Percentiles rank a stretch among this genome's conserved stretches.
phyloP scores from a whole-genome alignment of 2,888 invertebrate species.

The Eumerus sabulonum region DNA sequence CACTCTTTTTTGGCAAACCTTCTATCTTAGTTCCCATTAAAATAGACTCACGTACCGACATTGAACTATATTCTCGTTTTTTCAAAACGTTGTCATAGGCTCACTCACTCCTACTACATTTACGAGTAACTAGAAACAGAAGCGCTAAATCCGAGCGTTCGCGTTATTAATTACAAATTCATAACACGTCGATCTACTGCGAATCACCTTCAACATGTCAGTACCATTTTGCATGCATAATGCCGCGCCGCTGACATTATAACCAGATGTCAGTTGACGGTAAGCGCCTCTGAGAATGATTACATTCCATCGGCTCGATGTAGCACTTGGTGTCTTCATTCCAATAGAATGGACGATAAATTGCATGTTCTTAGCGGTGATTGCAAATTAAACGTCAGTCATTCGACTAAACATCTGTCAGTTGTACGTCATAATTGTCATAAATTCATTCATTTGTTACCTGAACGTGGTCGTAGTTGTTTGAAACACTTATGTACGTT shows the following conservation, averaged over 20 bases:
- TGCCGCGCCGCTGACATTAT: conserved; percentile 55
- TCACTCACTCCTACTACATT: no score
- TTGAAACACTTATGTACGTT: no score
- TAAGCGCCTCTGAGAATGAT: conserved; percentile 25
- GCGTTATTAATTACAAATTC: conserved; percentile 49
- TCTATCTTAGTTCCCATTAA: not conserved
- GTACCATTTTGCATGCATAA: conserved; percentile 53
- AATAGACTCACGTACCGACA: conserved; percentile 60
- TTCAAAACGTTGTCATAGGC: no score
- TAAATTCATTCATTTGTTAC: not conserved
- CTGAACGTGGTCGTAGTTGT: no score
- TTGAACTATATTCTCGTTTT: conserved; percentile 48
- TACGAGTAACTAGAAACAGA: conserved; percentile 36
- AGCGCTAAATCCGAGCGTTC: conserved; percentile 47
- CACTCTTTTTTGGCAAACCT: not conserved
- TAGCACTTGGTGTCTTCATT: conserved; percentile 12
- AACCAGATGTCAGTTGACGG: conserved; percentile 46
- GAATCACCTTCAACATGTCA: conserved; percentile 58
- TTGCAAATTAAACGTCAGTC: conserved; percentile 48
- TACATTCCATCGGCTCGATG: conserved; percentile 28
- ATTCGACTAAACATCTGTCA: conserved; percentile 33
- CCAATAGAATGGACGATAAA: conserved; percentile 12
- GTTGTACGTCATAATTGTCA: conserved; percentile 38
- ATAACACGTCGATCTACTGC: conserved; percentile 27
- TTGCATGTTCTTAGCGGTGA: conserved; percentile 29